Evolutionary conservation across 2,797 vertebrate genomes (phyloP), one percentile per base, ranked within the genome.

Genomic region (Microchirus variegatus): DNA sequence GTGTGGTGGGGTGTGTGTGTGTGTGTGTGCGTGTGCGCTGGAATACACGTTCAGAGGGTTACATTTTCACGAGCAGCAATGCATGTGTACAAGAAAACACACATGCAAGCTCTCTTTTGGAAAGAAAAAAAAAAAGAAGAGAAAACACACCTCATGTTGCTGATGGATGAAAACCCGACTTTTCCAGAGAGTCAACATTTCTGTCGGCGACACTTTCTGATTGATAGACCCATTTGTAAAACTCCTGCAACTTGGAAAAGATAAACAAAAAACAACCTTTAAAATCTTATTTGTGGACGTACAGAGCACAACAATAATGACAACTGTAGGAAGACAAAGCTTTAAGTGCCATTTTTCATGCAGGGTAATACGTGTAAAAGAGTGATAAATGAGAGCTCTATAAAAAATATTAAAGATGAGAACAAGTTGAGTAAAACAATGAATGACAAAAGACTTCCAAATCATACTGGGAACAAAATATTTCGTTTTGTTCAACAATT

Each of bases 151-250:
- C 40, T 61, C 54, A 2, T 44, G 51, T 8, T 31, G 73, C 63
- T 78, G 78, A 76, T 67, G 63, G 77, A 82, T 66, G 70, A 77
- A 86, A 82, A 74, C 42, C 54, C 42, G 51, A 65, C 56, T 36
- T 70, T 38, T 67, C 47, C 26, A 53, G 42, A 73, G 68, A 71
- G 72, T 75, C 64, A 69, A 77, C 70, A 67, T 74, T 80, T 84
- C 53, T 22, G 37, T 42, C 4, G 9, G 18, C 19, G 9, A 53
- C 58, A 64, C 72, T 68, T 63, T 19, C 59, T 77, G 78, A 75
- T 68, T 56, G 60, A 84, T 70, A 46, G 69, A 12, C n/a, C 40
- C 44, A 54, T 53, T 70, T 57, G 47, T 63, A 51, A 68, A 59
- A 66, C 44, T 69, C 13, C 35, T 22, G 22, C 41, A 52, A 10